Base-by-base conservation (phyloP, 2,797 vertebrate species). In the Siniperca undulata region DNA sequence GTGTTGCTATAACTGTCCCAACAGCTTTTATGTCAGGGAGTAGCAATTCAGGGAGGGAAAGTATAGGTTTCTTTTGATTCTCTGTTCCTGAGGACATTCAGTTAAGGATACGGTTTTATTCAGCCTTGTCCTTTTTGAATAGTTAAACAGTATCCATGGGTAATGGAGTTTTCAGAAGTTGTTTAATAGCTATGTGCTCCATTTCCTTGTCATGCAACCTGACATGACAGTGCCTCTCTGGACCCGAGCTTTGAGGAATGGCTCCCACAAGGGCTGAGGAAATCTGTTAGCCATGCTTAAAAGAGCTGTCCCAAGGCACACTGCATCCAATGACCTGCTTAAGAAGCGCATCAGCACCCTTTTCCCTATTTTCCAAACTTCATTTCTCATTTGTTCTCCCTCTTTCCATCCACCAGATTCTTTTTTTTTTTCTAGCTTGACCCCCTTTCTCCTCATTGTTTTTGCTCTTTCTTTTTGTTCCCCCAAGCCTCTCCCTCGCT, bases 231-330 rank as follows among this genome's bases (percentile, higher is more conserved):
- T 60, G 74, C 59, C 77, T 87, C 78, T 86, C 77, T 74, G 74
- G 70, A 78, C 77, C 2, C n/a, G n/a, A 81, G 86, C 58, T 85
- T 83, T 86, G 77, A 92, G 90, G 83, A 92, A 82, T 2, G 0
- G 81, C 77, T 84, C 81, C 90, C 59, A 64, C 77, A 86, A 84
- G 77, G 81, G 86, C 84, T 82, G 88, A 88, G 80, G 77, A 89
- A 94, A 94, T 91, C 90, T 93, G 93, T 94, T 93, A 89, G 90
- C 91, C 84, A 92, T 90, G 92, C 89, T 91, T 90, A 88, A 90
- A 92, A 69, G 78, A 92, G 86, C 81, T 85, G 64, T 90, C 84
- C 86, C 79, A 77, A 90, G 89, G 85, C 89, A 84, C 67, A 40
- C 80, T 84, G 86, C 88, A 77, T 85, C 85, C 85, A 93, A 91